phyloP scores from a whole-genome alignment of 2,797 vertebrate species.

The Sus cebifrons region DNA sequence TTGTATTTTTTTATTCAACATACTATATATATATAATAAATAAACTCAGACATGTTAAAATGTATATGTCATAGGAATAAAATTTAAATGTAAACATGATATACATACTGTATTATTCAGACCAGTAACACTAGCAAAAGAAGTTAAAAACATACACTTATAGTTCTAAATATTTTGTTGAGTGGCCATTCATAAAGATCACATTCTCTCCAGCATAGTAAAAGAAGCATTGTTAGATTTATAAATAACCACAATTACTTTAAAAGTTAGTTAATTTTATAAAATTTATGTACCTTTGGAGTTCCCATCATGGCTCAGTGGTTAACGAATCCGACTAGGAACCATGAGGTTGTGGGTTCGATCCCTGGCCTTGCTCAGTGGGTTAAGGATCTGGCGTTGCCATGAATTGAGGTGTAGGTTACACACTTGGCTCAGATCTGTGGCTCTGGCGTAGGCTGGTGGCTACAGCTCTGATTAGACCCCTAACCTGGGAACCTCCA shows the following conservation, averaged over 20 bases:
- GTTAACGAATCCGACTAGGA: no score
- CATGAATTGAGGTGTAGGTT: no score
- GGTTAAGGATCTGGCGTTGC: no score
- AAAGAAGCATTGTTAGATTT: neutral
- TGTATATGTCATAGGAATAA: neutral
- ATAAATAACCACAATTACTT: neutral
- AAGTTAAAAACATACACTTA: neutral
- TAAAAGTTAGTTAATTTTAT: neutral
- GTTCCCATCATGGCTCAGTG: no score
- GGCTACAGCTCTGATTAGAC: no score
- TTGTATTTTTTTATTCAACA: no score
- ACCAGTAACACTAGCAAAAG: neutral
- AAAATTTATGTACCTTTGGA: no score
- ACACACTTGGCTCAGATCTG: no score
- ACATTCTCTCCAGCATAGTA: neutral
- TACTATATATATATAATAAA: neutral
- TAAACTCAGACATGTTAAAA: neutral
- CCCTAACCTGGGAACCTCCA: no score
- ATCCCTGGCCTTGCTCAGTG: no score
- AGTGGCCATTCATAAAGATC: neutral
- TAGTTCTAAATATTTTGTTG: neutral
- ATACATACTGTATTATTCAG: neutral
- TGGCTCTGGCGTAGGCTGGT: no score
- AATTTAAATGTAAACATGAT: neutral
- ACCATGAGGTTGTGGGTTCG: no score